Conservation (phyloP, 2,113 vertebrate species). For the Penelope pileata region DNA sequence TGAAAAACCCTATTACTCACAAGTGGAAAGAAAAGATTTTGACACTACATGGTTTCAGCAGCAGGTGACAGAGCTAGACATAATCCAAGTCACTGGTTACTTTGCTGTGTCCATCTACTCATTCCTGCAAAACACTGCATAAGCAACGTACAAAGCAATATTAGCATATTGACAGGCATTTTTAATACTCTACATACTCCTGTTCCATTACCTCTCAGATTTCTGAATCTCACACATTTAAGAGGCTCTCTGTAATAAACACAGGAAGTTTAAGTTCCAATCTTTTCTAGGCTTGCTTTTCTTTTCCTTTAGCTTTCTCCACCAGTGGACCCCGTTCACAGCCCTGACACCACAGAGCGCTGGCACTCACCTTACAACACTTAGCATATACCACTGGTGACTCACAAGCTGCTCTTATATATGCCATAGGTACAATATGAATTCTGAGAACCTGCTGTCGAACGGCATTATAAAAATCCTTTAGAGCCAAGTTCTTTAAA, state of each 20-base stretch:
- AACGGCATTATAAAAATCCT: conserved; percentile 33
- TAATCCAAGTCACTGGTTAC: not conserved
- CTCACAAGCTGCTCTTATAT: not conserved
- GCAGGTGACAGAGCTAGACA: not conserved
- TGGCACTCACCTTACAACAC: not conserved
- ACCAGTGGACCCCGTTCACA: not conserved
- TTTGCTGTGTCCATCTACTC: not conserved
- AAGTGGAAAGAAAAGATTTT: not conserved
- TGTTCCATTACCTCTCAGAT: not conserved
- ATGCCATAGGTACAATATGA: not conserved
- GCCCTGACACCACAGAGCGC: not conserved
- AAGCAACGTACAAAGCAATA: not conserved
- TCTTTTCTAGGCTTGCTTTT: not conserved
- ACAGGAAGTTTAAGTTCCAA: not conserved
- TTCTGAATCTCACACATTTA: not conserved
- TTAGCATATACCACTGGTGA: not conserved
- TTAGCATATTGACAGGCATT: not conserved
- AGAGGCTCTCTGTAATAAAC: not conserved
- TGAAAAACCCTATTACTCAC: not conserved
- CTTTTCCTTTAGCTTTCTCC: not conserved
- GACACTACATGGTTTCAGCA: not conserved
- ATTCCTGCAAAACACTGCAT: not conserved
- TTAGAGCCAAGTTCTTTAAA: conserved; percentile 51
- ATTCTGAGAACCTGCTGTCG: not conserved
- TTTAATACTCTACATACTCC: not conserved